Evolutionary conservation across 2,888 invertebrate species (phyloP), one percentile per base, ranked within the genome.

Genomic region (Drosophila paracracens): DNA sequence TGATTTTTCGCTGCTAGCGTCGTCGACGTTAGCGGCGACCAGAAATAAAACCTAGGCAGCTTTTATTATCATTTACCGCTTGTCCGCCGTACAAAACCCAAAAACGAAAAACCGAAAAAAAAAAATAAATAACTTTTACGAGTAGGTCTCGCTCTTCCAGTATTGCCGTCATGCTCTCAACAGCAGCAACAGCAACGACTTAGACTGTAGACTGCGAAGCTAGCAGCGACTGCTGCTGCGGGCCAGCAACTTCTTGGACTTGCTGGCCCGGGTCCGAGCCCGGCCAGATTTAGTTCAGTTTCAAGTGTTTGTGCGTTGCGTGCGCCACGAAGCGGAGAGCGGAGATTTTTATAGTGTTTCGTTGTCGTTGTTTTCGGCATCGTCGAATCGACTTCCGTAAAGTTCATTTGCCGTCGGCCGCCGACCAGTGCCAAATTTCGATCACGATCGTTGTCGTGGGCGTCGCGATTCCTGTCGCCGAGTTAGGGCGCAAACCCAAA

Each of bases 231-330:
- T 69, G 78, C 74, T 63, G 81, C 72, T 76, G 92, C 82, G 77
- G 86, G 76, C 83, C 92, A 92, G 89, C 91, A 90, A 92, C 92
- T 92, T 92, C 91, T 92, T 92, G 90, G 91, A 92, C 92, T 91
- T 91, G 91, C 84, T 91, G 79, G 81, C 81, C 83, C 70, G 89
- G 87, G 90, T 90, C 89, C 90, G 89, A 84, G 90, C 90, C 83
- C 65, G 82, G 83, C 81, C 82, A 92, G 89, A 91, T 91, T 91
- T 91, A 91, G 91, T 91, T 92, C 91, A 90, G 91, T 92, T 91
- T 92, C 91, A 90, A 92, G 92, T 92, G 92, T 92, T 90, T 91
- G 91, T 90, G 92, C 91, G 91, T 92, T 91, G 90, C 92, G 91
- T 92, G 92, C 92, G 91, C 85, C 88, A 86, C 84, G 77, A 83